Conservation (phyloP, 2,113 vertebrate genomes). For the Oryzias curvinotus region DNA sequence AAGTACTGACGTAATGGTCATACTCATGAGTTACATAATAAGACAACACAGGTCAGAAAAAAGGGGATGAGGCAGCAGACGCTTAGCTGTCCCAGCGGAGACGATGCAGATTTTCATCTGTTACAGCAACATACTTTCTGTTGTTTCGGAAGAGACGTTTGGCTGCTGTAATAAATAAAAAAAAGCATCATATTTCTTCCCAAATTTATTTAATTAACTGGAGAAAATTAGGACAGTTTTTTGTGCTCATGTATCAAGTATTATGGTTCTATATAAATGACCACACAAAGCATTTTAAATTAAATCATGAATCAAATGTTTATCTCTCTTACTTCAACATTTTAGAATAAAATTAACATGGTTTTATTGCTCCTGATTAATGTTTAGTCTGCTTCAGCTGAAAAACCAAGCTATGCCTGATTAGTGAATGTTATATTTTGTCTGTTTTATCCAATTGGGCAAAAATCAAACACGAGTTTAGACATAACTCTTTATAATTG, state of each 20-base stretch:
- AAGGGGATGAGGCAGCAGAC: slow-evolving; percentile 45
- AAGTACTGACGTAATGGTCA: slow-evolving; percentile 54
- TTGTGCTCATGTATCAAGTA: too few relatives aligned
- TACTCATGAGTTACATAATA: slow-evolving; percentile 61
- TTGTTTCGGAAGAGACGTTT: too few relatives aligned
- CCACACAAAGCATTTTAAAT: too few relatives aligned
- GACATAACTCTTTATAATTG: slow-evolving; percentile 8
- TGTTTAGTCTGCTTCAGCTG: neutral
- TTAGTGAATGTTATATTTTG: slow-evolving; percentile 9
- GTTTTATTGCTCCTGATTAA: neutral
- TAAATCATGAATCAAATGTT: neutral
- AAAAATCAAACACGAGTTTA: slow-evolving; percentile 14
- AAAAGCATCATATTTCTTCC: too few relatives aligned
- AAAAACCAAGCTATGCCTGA: slow-evolving; percentile 4
- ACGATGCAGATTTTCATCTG: slow-evolving; percentile 46
- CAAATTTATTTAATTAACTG: too few relatives aligned
- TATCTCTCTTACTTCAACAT: neutral
- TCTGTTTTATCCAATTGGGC: slow-evolving; percentile 6
- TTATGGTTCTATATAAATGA: too few relatives aligned
- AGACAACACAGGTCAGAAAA: slow-evolving; percentile 50
- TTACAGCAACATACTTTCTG: neutral
- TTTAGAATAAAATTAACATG: neutral
- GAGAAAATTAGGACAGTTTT: too few relatives aligned
- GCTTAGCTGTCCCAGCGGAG: slow-evolving; percentile 32
- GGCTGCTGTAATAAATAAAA: too few relatives aligned